Base-by-base conservation (phyloP, 2,888 invertebrate genomes). In the Ormyrus rosae region DNA sequence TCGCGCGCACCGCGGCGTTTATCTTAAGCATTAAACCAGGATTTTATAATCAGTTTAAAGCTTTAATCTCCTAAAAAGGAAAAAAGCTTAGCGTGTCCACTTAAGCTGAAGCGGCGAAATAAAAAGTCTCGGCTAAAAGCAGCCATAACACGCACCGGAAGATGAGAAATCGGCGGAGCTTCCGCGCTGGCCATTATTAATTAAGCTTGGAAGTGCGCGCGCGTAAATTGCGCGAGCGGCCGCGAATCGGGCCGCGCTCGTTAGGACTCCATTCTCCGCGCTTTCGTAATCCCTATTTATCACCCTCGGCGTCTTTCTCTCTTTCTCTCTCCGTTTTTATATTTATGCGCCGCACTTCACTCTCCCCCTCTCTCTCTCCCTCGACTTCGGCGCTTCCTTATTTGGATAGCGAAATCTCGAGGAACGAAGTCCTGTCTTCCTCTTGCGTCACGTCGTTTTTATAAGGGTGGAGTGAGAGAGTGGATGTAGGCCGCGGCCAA, bases 231-330 rank as follows among this genome's bases (percentile, higher is more conserved):
- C 71, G 60, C 55, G 55, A 55, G 55, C 55, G 55, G 55, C 46
- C 55, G 34, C 34, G 11, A 55, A 77, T 70, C 63, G 63, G 60
- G 34, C 34, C 34, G 34, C 34, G 34, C 13, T 71, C 65, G 71
- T 71, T 71, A 71, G 72, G 34, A 11, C 45, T 69, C 55, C 8
- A 11, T 45, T 68, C 48, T 58, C 48, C n/a, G 48, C n/a, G 9
- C 73, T 72, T 56, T 72, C 60, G 56, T 68, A 67, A 78, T 67
- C 78, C 67, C 72, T 72, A 71, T 78, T 71, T 72, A 71, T 72
- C 78, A 61, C 53, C 67, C n/a, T 46, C 3, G 58, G 51, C 51
- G 50, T n/a, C 60, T 58, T 8, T 65, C 13, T 65, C 65, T 56
- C 55, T n/a, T 50, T 58, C n/a, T 65, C 13, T 65, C 65, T 56